Percentiles rank a stretch among this genome's conserved stretches.
These are phyloP conservation scores for Heliconius eleuchia DNA, from an alignment of 1,140 invertebrate species.

Conservation along the genomic window DNA sequence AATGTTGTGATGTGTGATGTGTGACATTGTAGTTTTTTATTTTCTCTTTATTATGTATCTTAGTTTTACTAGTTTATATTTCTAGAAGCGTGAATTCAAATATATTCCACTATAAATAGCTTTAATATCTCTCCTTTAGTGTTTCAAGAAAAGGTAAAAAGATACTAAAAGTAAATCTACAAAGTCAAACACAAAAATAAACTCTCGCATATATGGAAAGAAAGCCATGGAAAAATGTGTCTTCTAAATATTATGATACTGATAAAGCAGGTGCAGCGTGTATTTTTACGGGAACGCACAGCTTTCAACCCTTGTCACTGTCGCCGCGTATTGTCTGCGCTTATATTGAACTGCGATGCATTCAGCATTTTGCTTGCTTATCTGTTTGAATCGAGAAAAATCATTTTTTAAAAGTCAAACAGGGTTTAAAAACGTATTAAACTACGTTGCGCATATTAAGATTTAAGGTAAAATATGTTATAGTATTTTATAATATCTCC, in stretches of 20 bases:
- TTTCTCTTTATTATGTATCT: neutral
- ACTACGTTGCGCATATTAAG: neutral
- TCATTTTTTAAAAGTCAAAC: constrained; percentile 10
- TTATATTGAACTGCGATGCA: constrained; percentile 65
- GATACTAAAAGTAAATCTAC: neutral
- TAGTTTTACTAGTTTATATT: neutral
- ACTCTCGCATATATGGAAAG: neutral
- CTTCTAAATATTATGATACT: constrained; percentile 62
- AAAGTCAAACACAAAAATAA: neutral
- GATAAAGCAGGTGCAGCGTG: constrained; percentile 64
- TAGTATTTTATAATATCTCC: no score
- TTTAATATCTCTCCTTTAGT: neutral
- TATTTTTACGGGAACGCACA: constrained; percentile 65
- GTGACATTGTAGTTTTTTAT: neutral
- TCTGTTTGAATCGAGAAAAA: constrained; percentile 9
- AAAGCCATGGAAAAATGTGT: constrained; percentile 19
- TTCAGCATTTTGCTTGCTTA: constrained; percentile 24
- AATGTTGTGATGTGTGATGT: neutral
- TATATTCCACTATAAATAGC: neutral
- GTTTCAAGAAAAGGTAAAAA: neutral
- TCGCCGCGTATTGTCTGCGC: constrained; percentile 67
- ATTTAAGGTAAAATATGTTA: neutral
- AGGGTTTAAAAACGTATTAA: neutral
- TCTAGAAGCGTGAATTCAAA: neutral
- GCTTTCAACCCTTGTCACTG: constrained; percentile 71